A percentile compares a stretch with the other conserved stretches of the same genome.
These are phyloP conservation scores for Tympanoctomys barrerae DNA, from an alignment of 2,797 vertebrate species.

Conservation along the genomic window DNA sequence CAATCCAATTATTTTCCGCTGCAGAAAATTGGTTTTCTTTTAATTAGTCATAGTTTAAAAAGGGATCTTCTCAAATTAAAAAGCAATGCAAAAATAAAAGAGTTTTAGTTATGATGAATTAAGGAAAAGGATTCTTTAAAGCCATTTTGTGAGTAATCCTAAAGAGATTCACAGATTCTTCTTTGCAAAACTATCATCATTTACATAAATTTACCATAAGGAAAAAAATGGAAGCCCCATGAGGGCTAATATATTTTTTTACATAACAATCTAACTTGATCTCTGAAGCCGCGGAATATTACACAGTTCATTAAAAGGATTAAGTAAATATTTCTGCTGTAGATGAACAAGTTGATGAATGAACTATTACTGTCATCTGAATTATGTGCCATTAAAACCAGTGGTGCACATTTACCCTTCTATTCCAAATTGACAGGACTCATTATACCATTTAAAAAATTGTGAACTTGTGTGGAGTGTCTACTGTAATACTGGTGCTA, in stretches of 20 bases:
- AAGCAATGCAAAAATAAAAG: conserved; percentile 60
- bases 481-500: not conserved
- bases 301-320: not conserved
- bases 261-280: not conserved
- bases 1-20: conserved; percentile 65
- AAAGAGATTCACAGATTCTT: conserved; percentile 14
- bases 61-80: conserved; percentile 63
- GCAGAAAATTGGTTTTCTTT: conserved; percentile 68
- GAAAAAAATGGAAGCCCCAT: not conserved
- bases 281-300: not conserved
- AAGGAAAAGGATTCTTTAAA: conserved; percentile 32
- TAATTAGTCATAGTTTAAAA: conserved; percentile 72
- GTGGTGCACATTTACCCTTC: not conserved
- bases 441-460: not conserved
- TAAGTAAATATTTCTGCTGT: conserved; percentile 29
- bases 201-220: not conserved
- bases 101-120: conserved; percentile 52
- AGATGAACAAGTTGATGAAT: not conserved
- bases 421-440: not conserved
- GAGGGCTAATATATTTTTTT: not conserved
- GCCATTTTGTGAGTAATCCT: not conserved
- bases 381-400: not conserved
- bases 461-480: not conserved
- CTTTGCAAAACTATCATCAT: conserved; percentile 26
- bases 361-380: not conserved